Percentiles rank a stretch among this genome's conserved stretches.
Conservation (phyloP, 2,797 vertebrate genomes). For the Agapornis canus region DNA sequence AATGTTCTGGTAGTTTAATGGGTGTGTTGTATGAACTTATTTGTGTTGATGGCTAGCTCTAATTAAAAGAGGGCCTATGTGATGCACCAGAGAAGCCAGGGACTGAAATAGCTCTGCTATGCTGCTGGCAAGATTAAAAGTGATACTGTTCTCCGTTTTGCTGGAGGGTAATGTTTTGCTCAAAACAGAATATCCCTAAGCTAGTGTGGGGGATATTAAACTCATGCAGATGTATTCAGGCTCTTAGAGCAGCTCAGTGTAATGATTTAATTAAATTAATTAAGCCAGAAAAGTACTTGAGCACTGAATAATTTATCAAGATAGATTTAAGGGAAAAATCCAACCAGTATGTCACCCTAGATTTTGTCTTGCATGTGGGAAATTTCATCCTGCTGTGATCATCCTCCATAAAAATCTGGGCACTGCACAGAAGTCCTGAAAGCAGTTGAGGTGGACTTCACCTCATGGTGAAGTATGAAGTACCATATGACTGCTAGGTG, state of each 20-base stretch:
- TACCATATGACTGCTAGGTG: neutral
- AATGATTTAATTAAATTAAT: conserved; percentile 67
- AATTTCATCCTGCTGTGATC: neutral
- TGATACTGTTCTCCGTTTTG: neutral
- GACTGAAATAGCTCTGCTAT: neutral
- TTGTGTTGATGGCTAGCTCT: neutral
- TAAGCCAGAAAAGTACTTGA: conserved; percentile 44
- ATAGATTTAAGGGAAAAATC: conserved; percentile 26
- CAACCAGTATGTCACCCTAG: neutral
- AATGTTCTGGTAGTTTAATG: neutral
- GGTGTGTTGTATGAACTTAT: neutral
- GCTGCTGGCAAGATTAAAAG: neutral
- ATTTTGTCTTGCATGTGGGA: neutral
- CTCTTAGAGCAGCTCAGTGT: conserved; percentile 25
- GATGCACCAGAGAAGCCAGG: neutral
- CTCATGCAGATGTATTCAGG: conserved; percentile 43
- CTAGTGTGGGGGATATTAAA: neutral
- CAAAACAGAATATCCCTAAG: conserved; percentile 13
- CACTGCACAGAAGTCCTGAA: neutral
- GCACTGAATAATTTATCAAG: conserved; percentile 59
- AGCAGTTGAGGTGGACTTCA: neutral
- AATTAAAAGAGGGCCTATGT: neutral
- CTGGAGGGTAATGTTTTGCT: conserved; percentile 32
- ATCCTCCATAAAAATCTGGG: neutral
- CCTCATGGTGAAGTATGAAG: neutral